Evolutionary conservation across 1,140 invertebrate species (phyloP).

Genomic region (Bombus superbus): DNA sequence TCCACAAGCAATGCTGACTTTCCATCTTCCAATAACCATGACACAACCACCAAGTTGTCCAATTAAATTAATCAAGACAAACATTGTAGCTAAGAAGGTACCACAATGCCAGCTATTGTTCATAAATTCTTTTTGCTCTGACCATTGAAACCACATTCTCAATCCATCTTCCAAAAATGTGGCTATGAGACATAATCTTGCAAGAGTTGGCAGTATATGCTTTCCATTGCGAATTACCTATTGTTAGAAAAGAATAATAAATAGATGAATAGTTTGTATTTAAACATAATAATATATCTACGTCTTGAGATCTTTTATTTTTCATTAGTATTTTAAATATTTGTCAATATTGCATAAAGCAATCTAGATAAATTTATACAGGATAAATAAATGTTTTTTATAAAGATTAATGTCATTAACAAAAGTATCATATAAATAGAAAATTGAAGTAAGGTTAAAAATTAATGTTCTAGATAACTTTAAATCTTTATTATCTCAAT

Average conservation of each 20-base stretch:
- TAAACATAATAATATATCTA: neutral
- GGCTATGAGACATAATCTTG: slow-evolving; percentile 98
- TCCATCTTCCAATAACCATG: slow-evolving; percentile 96
- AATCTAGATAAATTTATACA: slow-evolving; percentile 70
- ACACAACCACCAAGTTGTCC: slow-evolving; percentile 97
- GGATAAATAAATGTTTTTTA: slow-evolving; percentile 42
- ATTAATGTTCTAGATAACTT: neutral
- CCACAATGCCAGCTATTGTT: slow-evolving; percentile 99
- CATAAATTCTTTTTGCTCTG: slow-evolving; percentile 99
- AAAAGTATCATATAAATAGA: slow-evolving; percentile 10
- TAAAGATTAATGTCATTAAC: neutral
- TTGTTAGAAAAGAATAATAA: slow-evolving; percentile 51
- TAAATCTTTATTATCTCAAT: slow-evolving; percentile 37
- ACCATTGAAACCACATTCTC: slow-evolving; percentile 99
- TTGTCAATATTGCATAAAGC: neutral
- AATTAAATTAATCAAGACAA: slow-evolving; percentile 96
- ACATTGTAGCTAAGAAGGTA: slow-evolving; percentile 94
- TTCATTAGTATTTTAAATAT: neutral
- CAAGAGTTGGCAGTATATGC: slow-evolving; percentile 96
- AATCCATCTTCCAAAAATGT: slow-evolving; percentile 99
- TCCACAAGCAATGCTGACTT: slow-evolving; percentile 97
- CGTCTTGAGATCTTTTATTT: neutral
- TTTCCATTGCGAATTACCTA: slow-evolving; percentile 97
- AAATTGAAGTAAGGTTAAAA: neutral
- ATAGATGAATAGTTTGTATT: neutral